Evolutionary conservation across 92 coral and sea anemone genomes (phyloP).

Genomic region (Palythoa heliodiscus): DNA sequence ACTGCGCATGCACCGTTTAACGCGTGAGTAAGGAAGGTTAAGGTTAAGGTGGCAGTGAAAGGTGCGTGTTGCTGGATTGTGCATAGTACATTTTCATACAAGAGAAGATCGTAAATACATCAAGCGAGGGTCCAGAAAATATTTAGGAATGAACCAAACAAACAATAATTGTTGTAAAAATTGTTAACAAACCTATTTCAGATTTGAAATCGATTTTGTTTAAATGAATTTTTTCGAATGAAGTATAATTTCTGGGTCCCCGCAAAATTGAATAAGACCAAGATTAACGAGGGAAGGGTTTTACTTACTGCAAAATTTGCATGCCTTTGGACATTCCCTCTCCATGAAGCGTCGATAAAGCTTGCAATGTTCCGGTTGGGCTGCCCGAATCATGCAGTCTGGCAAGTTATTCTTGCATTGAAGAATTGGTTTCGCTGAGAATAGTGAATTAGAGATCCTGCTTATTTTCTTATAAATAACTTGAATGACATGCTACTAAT

Average conservation of each 20-base stretch:
- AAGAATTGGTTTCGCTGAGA: constrained; percentile 36
- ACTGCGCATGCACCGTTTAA: constrained; percentile 6
- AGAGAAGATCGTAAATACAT: neutral
- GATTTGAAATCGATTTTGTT: neutral
- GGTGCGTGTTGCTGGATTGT: neutral
- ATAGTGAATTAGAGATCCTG: neutral
- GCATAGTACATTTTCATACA: neutral
- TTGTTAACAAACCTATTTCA: too few species aligned
- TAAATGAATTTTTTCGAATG: neutral
- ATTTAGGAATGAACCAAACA: neutral
- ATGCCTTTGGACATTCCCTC: constrained; percentile 70
- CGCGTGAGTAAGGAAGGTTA: neutral
- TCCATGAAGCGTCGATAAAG: constrained; percentile 56
- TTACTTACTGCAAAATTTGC: constrained; percentile 88
- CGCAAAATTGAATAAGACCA: neutral
- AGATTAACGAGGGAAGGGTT: neutral
- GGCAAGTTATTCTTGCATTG: constrained; percentile 61
- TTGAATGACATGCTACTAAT: neutral
- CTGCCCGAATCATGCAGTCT: constrained; percentile 57
- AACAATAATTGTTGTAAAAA: too few species aligned
- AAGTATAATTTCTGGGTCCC: neutral
- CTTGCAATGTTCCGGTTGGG: constrained; percentile 64
- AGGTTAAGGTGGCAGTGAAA: neutral
- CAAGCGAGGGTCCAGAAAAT: neutral
- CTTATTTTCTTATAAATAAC: neutral